phyloP scores from a whole-genome alignment of 2,888 invertebrate genomes.

The Oxytorus armatus region DNA sequence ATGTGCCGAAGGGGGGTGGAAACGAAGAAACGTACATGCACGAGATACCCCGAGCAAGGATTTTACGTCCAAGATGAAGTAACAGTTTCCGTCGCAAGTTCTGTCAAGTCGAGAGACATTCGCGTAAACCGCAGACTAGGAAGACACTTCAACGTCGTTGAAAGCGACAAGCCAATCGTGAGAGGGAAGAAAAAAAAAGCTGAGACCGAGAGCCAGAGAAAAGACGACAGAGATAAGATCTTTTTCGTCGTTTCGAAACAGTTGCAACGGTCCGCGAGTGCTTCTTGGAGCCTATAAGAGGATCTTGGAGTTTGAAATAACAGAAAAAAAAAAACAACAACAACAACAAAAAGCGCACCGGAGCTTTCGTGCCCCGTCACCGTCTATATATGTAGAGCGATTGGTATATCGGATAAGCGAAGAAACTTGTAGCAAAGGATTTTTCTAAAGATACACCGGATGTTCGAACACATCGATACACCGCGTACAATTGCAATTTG shows the following conservation, averaged over 20 bases:
- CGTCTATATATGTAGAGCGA: not conserved
- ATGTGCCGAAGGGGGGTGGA: not conserved
- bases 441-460: not conserved
- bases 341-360: not conserved
- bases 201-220: not conserved
- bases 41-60: slow-evolving; percentile 1
- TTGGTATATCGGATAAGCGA: slow-evolving; percentile 24
- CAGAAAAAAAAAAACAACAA: not conserved
- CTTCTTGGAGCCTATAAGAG: slow-evolving; percentile 36
- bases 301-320: slow-evolving; percentile 20
- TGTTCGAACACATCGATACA: slow-evolving; percentile 30
- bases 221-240: slow-evolving; percentile 6
- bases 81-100: slow-evolving; percentile 19
- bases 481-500: slow-evolving; percentile 2
- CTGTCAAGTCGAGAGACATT: slow-evolving; percentile 18
- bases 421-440: slow-evolving; percentile 10
- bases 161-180: slow-evolving; percentile 2
- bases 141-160: slow-evolving; percentile 23
- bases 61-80: slow-evolving; percentile 12
- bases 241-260: slow-evolving; percentile 25
- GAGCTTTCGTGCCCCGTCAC: not conserved
- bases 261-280: slow-evolving; percentile 25
- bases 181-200: slow-evolving; percentile 4
- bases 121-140: slow-evolving; percentile 3
- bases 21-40: not conserved